Evolutionary conservation across 2,797 vertebrate species (phyloP).

Genomic region (Arctocebus calabarensis): DNA sequence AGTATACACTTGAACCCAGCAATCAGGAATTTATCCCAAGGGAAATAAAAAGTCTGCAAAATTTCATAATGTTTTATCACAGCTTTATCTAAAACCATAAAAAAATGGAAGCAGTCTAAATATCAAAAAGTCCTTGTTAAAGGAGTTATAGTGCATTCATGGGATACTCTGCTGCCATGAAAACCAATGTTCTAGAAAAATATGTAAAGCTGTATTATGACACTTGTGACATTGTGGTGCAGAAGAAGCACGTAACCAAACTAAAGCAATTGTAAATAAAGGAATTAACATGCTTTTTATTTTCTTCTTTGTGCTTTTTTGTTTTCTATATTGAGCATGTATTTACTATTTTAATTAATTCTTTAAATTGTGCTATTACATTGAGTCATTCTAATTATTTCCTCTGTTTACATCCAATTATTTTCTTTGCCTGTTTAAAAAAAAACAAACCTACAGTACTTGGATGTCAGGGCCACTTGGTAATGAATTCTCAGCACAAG

Average conservation of each 20-base stretch:
- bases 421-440: not conserved
- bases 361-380: not conserved
- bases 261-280: not conserved
- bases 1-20: not conserved
- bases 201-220: not conserved
- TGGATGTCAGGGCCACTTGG: not conserved
- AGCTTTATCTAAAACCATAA: not conserved
- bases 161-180: not conserved
- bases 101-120: not conserved
- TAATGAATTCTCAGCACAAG: not conserved
- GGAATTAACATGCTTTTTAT: not conserved
- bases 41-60: not conserved
- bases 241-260: not conserved
- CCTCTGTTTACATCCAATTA: not conserved
- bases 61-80: not conserved
- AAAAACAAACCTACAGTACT: not conserved
- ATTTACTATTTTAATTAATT: not conserved
- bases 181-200: not conserved
- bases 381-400: slow-evolving; percentile 15
- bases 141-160: not conserved
- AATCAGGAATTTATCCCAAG: not conserved
- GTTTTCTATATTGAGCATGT: not conserved
- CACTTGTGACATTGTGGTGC: too few relatives aligned
- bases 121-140: not conserved
- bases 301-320: not conserved